Percentiles rank a stretch among this genome's conserved stretches.
Conservation (phyloP, 2,797 vertebrate genomes). For the Mormyrus proboscirostris region DNA sequence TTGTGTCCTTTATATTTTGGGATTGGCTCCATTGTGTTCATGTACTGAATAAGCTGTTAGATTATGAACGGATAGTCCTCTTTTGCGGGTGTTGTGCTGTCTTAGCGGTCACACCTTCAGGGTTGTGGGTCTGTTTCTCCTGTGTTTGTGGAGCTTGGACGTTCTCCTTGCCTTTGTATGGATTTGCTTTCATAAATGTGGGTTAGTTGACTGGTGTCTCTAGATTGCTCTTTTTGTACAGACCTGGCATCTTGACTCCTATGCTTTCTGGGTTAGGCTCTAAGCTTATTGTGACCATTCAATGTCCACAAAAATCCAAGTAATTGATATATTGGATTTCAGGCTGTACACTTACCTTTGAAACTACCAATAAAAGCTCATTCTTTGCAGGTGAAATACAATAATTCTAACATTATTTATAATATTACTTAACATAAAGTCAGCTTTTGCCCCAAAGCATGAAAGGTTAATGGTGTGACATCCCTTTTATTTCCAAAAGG, state of each 20-base stretch:
- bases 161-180: not conserved
- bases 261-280: not conserved
- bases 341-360: not conserved
- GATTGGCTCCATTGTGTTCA: not conserved
- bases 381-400: not conserved
- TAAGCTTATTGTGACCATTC: not conserved
- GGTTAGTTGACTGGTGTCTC: not conserved
- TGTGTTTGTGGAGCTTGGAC: not conserved
- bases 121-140: not conserved
- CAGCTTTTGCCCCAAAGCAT: not conserved
- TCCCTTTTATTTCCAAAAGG: not conserved
- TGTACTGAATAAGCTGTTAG: not conserved
- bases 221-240: not conserved
- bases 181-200: not conserved
- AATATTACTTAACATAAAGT: not conserved
- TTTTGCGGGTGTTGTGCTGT: not conserved
- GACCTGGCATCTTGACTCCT: not conserved
- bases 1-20: not conserved
- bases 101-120: not conserved
- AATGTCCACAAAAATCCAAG: not conserved
- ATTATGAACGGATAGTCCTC: not conserved
- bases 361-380: not conserved
- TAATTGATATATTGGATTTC: slow-evolving; percentile 7
- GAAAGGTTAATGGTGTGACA: not conserved
- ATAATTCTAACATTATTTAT: not conserved